Conservation (phyloP, 2,888 invertebrate species). For the Notodonta ziczac region DNA sequence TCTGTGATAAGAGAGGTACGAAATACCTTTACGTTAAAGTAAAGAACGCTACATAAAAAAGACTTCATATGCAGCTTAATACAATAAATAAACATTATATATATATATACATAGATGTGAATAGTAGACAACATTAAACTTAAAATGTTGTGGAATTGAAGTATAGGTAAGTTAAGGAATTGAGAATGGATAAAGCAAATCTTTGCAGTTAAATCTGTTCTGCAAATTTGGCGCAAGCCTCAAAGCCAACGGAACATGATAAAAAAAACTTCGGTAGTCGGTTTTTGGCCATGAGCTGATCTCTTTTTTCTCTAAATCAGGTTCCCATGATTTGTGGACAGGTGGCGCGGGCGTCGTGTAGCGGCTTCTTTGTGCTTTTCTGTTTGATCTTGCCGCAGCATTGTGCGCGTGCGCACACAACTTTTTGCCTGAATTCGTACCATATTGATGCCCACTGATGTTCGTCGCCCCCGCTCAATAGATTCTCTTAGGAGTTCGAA, state of each 20-base stretch:
- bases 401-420: conserved; percentile 74
- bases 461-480: conserved; percentile 35
- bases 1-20: too few species aligned
- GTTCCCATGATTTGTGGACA: conserved; percentile 81
- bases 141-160: too few species aligned
- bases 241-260: conserved; percentile 12
- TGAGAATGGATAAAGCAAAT: too few species aligned
- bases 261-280: conserved; percentile 34
- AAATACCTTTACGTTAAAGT: too few species aligned
- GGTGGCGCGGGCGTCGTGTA: conserved; percentile 74
- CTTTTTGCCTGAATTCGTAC: conserved; percentile 67
- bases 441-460: conserved; percentile 54
- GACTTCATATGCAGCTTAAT: too few species aligned
- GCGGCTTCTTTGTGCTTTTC: conserved; percentile 68
- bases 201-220: not conserved
- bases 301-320: conserved; percentile 55
- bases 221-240: conserved; percentile 12
- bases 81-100: too few species aligned
- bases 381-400: conserved; percentile 74
- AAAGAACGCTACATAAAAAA: too few species aligned
- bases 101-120: too few species aligned
- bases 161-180: too few species aligned
- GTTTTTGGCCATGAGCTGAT: conserved; percentile 41
- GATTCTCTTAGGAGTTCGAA: conserved; percentile 35
- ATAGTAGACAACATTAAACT: too few species aligned